phyloP scores from a whole-genome alignment of 2,113 vertebrate genomes.

The Neolamprologus caudopunctatus region DNA sequence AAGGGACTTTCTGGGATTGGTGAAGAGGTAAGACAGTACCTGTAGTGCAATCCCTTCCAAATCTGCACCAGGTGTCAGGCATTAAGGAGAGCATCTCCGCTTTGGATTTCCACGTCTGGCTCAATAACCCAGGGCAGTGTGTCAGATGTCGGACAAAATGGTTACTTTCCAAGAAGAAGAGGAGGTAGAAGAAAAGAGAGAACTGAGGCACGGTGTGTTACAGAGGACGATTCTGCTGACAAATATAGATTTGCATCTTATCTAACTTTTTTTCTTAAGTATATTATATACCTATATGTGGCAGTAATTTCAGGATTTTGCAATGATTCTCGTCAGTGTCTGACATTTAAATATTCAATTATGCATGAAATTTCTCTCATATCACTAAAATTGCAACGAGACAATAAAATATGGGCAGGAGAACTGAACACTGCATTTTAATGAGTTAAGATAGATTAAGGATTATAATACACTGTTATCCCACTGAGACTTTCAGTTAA shows the following conservation, averaged over 20 bases:
- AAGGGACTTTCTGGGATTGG: constrained; percentile 59
- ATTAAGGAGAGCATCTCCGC: constrained; percentile 63
- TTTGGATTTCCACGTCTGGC: constrained; percentile 58
- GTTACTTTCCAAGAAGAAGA: constrained; percentile 16
- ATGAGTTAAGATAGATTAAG: constrained; percentile 50
- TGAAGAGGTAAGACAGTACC: constrained; percentile 59
- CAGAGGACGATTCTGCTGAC: neutral
- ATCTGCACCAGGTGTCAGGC: constrained; percentile 68
- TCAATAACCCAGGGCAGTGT: constrained; percentile 59
- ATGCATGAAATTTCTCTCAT: constrained; percentile 36
- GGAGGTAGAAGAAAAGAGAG: neutral
- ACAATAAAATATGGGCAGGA: constrained; percentile 26
- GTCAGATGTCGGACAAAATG: constrained; percentile 54
- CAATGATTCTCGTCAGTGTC: constrained; percentile 23
- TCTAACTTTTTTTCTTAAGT: neutral
- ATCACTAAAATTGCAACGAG: neutral
- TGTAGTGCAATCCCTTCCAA: constrained; percentile 60
- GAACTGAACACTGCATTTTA: constrained; percentile 40
- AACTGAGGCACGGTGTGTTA: neutral
- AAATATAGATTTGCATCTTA: neutral
- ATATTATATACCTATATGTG: neutral
- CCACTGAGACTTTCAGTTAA: constrained; percentile 41
- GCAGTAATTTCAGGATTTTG: constrained; percentile 33
- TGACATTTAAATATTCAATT: constrained; percentile 60
- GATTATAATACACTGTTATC: constrained; percentile 38